Evolutionary conservation across 2,797 vertebrate genomes (phyloP).

Genomic region (Argentina silus): DNA sequence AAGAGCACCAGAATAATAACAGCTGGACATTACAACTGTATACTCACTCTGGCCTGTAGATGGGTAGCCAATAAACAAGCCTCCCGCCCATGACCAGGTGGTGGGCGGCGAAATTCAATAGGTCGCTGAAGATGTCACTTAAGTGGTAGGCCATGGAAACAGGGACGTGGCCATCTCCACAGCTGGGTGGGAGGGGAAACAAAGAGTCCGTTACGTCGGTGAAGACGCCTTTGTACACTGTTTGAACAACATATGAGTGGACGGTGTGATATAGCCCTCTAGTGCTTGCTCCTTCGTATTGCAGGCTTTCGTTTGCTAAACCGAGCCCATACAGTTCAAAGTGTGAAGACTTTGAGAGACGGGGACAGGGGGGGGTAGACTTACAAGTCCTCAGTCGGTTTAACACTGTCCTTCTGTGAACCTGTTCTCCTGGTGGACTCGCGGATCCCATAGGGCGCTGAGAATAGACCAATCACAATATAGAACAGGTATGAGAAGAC

Average conservation of each 20-base stretch:
- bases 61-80: constrained; percentile 95
- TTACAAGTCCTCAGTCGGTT: constrained; percentile 84
- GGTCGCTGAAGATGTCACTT: constrained; percentile 95
- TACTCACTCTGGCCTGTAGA: constrained; percentile 95
- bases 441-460: constrained; percentile 96
- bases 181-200: constrained; percentile 56
- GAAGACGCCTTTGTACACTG: neutral
- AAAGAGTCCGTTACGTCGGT: neutral
- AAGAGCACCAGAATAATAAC: no score
- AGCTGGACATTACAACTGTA: neutral
- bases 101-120: constrained; percentile 90
- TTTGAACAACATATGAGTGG: neutral
- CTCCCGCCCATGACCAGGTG: constrained; percentile 89
- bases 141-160: constrained; percentile 91
- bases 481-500: neutral
- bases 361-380: constrained; percentile 42
- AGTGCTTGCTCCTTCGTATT: neutral
- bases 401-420: constrained; percentile 86
- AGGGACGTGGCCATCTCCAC: constrained; percentile 87
- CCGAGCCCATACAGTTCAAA: neutral
- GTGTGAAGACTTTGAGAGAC: neutral
- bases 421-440: constrained; percentile 95
- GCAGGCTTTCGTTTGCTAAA: neutral
- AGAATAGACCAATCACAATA: constrained; percentile 20
- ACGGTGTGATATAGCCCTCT: neutral